Evolutionary conservation across 2,888 invertebrate species (phyloP), one percentile per base, ranked within the genome.

Genomic region (Scaptomyza reducta): DNA sequence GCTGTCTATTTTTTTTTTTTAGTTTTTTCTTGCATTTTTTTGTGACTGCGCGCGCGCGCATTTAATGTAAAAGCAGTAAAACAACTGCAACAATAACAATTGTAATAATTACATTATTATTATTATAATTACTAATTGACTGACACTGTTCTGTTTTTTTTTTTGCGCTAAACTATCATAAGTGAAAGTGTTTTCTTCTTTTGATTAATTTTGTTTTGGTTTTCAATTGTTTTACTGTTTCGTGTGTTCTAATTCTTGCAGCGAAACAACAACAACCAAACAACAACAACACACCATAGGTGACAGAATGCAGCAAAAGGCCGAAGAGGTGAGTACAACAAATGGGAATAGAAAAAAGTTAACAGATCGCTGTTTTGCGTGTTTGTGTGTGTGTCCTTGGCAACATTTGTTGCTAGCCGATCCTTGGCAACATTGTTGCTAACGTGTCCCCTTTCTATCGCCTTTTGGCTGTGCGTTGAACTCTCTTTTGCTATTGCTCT

Each of bases 281-380:
- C 5, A 44, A 38, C 5, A 29, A 49, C 18, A 22, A 33, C 7
- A 56, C 29, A 40, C 40, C 40, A 55, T 3, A 38, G 54, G 3
- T 53, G 31, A 56, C 66, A 78, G 72, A 70, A 82, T 83, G 82
- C 84, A 83, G 69, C 84, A 82, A 63, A 83, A 83, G 53, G 63
- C 77, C 66, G 82, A 82, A 41, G 82, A 84, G 82, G 82, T 83
- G 18, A 83, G 82, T 78, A 35, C n/a, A 22, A 14, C 10, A 16
- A 41, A 56, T 22, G 14, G 4, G 1, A 38, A 31, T 10, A 57
- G 25, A 18, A 53, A 35, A n/a, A 35, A 10, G 3, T 9, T 6
- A 1, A n/a, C 11, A 14, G 62, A 42, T 47, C 50, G 41, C 16
- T 27, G 45, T 53, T 49, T 22, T 47, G 49, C 41, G 22, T 22